Evolutionary conservation across 2,797 vertebrate genomes (phyloP), one percentile per base, ranked within the genome.

Genomic region (Podarcis siculus): DNA sequence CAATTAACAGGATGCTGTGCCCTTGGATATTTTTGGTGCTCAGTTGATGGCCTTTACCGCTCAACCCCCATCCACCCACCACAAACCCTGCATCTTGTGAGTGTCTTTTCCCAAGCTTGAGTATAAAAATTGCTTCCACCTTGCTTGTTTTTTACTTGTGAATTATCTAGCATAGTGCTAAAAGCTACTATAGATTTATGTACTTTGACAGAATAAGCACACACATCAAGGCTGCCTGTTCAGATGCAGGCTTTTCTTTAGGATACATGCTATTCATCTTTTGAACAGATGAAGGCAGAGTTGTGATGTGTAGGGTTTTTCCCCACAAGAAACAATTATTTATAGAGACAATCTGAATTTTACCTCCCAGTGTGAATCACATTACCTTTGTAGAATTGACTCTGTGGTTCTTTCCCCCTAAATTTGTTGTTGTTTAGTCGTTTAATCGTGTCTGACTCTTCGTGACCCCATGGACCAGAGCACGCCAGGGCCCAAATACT

Each of bases 121-220:
- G 13, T 86, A 27, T 78, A 79, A 79, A 61, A 64, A 72, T 23
- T 55, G 8, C 6, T 69, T 66, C n/a, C 55, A 23, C 23, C 12
- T 76, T 55, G n/a, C 61, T 83, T 79, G 81, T 71, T 83, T 45
- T 30, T 61, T 71, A 79, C 45, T 73, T 83, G 64, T 83, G 80
- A 83, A 82, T 77, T 78, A 58, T 86, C 72, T 86, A 49, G 5
- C 30, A n/a, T n/a, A 76, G 0, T 32, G 73, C 32, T 88, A 58
- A 71, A 45, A 79, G 76, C 27, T 86, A 8, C 45, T 55, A 7
- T 81, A 25, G 19, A 17, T 45, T 49, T 86, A 35, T 32, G 35
- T 81, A 78, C 27, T 85, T 64, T 80, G 49, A 2, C 19, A 80
- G 66, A 72, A 71, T 66, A 64, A 85, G 27, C 72, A 81, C 86